Conservation (phyloP, 2,797 vertebrate species). For the Acrossocheilus wenchowensis region DNA sequence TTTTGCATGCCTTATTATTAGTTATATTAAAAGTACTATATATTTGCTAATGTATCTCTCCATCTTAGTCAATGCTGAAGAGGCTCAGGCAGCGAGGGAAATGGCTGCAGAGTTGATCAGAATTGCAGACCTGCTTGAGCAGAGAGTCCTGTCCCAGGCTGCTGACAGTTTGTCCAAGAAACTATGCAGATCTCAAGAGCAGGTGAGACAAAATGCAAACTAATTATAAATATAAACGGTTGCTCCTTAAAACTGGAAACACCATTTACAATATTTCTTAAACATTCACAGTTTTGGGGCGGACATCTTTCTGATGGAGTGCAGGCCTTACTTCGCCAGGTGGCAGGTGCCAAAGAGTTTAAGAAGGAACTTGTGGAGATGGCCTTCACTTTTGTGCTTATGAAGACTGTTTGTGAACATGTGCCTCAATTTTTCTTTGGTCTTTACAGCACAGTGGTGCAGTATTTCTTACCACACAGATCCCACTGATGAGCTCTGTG, state of each 20-base stretch:
- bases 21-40: neutral
- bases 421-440: constrained; percentile 74
- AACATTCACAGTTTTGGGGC: constrained; percentile 71
- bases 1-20: neutral
- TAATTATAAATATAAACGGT: neutral
- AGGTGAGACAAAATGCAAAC: constrained; percentile 60
- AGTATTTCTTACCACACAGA: constrained; percentile 66
- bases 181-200: constrained; percentile 5
- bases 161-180: constrained; percentile 66
- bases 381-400: constrained; percentile 82
- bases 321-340: constrained; percentile 48
- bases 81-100: constrained; percentile 53
- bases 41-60: neutral
- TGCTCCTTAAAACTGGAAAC: neutral
- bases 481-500: constrained; percentile 2
- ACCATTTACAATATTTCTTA: neutral
- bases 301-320: constrained; percentile 70
- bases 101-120: constrained; percentile 68
- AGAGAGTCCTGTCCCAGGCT: constrained; percentile 61
- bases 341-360: constrained; percentile 68
- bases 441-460: constrained; percentile 73
- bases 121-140: constrained; percentile 74
- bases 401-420: constrained; percentile 79
- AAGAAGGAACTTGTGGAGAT: constrained; percentile 78
- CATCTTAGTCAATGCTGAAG: constrained; percentile 57